phyloP scores from a whole-genome alignment of 1,140 invertebrate species.

The Drosophila nigromelanica region DNA sequence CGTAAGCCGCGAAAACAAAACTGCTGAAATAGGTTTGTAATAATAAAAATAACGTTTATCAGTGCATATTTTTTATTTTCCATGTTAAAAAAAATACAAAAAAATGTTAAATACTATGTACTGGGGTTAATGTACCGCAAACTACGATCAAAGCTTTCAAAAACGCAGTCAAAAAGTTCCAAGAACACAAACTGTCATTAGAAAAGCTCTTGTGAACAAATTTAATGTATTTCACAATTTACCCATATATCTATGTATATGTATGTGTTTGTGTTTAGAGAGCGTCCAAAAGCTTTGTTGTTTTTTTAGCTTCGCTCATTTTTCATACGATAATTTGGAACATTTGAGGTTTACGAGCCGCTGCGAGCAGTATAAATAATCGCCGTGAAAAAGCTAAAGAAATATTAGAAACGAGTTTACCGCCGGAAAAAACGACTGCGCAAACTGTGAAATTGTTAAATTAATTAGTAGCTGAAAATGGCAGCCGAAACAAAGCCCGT shows the following conservation, averaged over 20 bases:
- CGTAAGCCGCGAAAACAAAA: too few relatives aligned
- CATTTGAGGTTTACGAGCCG: not conserved
- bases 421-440: not conserved
- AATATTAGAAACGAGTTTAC: slow-evolving; percentile 9
- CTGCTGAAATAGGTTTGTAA: not conserved
- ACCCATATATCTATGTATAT: not conserved
- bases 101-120: not conserved
- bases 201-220: slow-evolving; percentile 3
- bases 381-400: not conserved
- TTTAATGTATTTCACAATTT: not conserved
- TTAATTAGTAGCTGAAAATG: slow-evolving; percentile 14
- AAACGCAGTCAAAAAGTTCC: not conserved
- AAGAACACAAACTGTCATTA: not conserved
- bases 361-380: slow-evolving; percentile 11
- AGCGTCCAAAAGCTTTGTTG: slow-evolving; percentile 7
- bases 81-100: too few relatives aligned
- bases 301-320: slow-evolving; percentile 1
- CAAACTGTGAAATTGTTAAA: not conserved
- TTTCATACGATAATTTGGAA: not conserved
- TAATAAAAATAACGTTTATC: not conserved
- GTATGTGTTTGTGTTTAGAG: not conserved
- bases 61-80: too few relatives aligned
- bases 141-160: not conserved
- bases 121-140: not conserved
- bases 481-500: slow-evolving; percentile 7